Conservation (phyloP, 2,888 invertebrate genomes). For the Siphlonurus alternatus region DNA sequence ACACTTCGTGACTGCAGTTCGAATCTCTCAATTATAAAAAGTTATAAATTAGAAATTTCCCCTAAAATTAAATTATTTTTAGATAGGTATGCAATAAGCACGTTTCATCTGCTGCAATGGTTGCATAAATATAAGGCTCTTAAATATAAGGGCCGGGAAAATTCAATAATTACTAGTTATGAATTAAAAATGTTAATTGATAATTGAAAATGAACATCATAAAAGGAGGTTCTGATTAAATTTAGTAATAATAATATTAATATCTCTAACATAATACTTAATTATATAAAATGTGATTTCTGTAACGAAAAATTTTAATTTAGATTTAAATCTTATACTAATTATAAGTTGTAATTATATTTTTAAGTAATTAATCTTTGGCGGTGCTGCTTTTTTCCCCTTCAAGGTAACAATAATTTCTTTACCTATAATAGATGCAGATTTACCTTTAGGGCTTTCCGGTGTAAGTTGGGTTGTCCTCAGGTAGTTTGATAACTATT, state of each 20-base stretch:
- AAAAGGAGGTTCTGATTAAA: no score
- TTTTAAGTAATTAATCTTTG: not conserved
- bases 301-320: not conserved
- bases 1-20: not conserved
- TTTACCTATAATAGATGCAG: not conserved
- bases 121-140: no score
- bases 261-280: not conserved
- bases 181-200: no score
- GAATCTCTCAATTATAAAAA: not conserved
- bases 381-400: not conserved
- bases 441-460: not conserved
- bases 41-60: no score
- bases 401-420: not conserved
- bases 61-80: no score
- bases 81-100: no score
- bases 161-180: no score
- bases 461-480: not conserved
- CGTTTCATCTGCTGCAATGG: no score
- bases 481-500: not conserved
- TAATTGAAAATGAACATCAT: no score
- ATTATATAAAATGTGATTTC: not conserved
- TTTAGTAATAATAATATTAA: not conserved
- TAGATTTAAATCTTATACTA: not conserved
- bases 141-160: no score
- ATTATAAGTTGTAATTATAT: not conserved